These are phyloP conservation scores for Prorops nasuta DNA, from an alignment of 1,140 invertebrate species.

Conservation along the genomic window DNA sequence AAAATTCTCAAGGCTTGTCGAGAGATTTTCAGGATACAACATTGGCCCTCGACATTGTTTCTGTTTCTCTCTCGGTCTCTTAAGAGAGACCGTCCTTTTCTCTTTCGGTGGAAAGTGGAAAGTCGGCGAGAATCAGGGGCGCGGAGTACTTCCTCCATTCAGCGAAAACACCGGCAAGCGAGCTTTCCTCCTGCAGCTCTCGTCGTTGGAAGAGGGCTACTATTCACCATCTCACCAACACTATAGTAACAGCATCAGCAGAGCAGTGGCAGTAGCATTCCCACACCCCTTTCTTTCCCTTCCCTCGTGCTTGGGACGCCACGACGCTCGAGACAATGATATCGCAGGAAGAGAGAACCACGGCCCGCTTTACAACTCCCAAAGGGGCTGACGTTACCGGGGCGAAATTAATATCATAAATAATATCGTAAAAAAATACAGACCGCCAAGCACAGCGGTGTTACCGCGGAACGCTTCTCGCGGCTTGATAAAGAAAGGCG, in stretches of 20 bases:
- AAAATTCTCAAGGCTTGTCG: conserved; percentile 26
- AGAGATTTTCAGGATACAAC: conserved; percentile 28
- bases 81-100: not conserved
- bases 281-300: conserved; percentile 47
- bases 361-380: conserved; percentile 54
- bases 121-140: too few relatives aligned
- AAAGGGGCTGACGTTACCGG: conserved; percentile 38
- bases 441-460: conserved; percentile 22
- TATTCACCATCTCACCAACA: too few relatives aligned
- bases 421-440: conserved; percentile 55
- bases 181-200: conserved; percentile 22
- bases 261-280: too few relatives aligned
- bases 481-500: conserved; percentile 24
- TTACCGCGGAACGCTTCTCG: conserved; percentile 34
- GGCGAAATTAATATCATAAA: conserved; percentile 59
- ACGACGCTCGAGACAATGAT: conserved; percentile 52
- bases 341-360: conserved; percentile 44
- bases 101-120: conserved; percentile 12
- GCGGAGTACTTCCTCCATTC: conserved; percentile 42
- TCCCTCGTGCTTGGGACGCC: conserved; percentile 3
- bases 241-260: too few relatives aligned
- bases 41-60: not conserved
- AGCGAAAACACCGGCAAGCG: conserved; percentile 38
- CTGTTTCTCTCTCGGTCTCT: conserved; percentile 7
- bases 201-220: conserved; percentile 27